Evolutionary conservation across 2,888 invertebrate species (phyloP).

Genomic region (Drosophila ezoana): DNA sequence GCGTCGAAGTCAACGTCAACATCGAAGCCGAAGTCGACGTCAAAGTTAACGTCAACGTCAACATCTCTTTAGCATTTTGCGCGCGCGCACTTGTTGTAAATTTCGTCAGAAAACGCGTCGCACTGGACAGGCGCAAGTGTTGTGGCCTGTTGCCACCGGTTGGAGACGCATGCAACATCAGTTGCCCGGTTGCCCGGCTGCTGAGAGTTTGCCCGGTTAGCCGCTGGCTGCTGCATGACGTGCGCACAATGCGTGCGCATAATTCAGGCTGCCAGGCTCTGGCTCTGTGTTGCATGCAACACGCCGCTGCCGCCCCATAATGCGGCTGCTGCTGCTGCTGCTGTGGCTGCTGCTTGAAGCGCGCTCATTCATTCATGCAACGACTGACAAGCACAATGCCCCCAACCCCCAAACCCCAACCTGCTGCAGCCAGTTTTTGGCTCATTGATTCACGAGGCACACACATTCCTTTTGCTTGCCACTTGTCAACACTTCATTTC

Average conservation of each 20-base stretch:
- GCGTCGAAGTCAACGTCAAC: conserved; percentile 24
- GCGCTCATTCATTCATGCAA: conserved; percentile 74
- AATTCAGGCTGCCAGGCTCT: conserved; percentile 68
- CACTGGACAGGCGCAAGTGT: conserved; percentile 67
- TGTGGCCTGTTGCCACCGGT: conserved; percentile 40
- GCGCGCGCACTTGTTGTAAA: conserved; percentile 79
- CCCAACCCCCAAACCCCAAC: background rate
- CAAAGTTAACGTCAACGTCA: conserved; percentile 40
- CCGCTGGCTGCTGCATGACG: conserved; percentile 64
- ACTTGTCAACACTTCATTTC: conserved; percentile 78
- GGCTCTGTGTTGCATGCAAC: conserved; percentile 71
- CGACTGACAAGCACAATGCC: conserved; percentile 15
- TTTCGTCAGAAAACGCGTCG: conserved; percentile 74
- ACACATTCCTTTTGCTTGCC: conserved; percentile 79
- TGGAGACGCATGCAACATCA: no score
- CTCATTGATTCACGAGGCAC: conserved; percentile 78
- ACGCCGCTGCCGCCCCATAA: conserved; percentile 56
- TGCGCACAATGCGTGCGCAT: conserved; percentile 81
- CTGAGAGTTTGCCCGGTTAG: conserved; percentile 17
- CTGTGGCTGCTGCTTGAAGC: conserved; percentile 44
- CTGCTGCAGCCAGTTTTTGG: conserved; percentile 52
- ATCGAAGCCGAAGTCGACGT: conserved; percentile 26
- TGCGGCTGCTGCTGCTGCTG: conserved; percentile 24
- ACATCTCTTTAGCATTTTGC: conserved; percentile 71
- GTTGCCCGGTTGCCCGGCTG: conserved; percentile 15